These are phyloP conservation scores for Semaprochilodus insignis DNA, from an alignment of 2,797 vertebrate species.

Conservation along the genomic window DNA sequence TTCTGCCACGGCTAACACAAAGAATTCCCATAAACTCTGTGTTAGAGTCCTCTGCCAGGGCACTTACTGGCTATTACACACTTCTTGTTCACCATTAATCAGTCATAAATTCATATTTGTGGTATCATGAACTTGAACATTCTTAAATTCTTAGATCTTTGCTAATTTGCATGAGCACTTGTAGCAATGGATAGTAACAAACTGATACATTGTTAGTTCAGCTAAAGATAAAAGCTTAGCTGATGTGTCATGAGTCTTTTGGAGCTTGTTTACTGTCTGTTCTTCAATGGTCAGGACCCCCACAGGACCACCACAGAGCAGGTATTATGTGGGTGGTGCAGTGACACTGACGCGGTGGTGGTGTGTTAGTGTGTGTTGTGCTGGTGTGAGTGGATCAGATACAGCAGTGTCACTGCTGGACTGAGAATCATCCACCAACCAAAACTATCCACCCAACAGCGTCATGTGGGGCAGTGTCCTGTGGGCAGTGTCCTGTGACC, in stretches of 20 bases:
- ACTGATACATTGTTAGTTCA: not conserved
- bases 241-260: not conserved
- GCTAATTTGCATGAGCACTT: not conserved
- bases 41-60: not conserved
- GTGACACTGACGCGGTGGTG: no score
- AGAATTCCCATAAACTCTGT: not conserved
- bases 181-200: not conserved
- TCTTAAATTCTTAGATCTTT: not conserved
- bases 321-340: no score
- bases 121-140: not conserved
- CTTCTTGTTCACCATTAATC: not conserved
- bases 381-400: no score
- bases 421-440: no score
- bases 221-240: not conserved
- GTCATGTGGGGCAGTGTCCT: no score
- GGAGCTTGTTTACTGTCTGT: not conserved
- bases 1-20: not conserved
- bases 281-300: no score
- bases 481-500: no score
- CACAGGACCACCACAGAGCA: no score
- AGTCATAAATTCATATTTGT: constrained; percentile 1
- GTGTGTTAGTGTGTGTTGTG: no score
- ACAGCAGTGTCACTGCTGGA: no score
- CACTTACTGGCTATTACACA: not conserved
- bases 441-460: no score